Percentiles rank a stretch among this genome's conserved stretches.
Evolutionary conservation across 2,113 vertebrate species (phyloP).

Genomic region (Chroicocephalus ridibundus): DNA sequence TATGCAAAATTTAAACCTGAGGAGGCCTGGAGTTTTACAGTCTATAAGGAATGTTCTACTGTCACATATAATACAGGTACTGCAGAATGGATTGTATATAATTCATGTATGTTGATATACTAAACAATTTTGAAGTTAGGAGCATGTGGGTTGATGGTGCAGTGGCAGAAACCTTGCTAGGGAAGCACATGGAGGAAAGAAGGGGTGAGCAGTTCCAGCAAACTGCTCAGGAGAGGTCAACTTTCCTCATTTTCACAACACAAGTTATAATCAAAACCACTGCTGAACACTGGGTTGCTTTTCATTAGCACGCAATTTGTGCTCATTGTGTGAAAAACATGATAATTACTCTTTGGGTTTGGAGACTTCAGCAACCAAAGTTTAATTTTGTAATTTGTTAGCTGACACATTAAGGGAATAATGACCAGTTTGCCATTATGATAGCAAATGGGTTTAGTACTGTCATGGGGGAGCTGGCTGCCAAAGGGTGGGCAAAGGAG

Average conservation of each 20-base stretch:
- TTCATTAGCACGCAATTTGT: background rate
- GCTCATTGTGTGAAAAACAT: background rate
- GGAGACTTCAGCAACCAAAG: background rate
- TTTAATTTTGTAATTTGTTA: conserved; percentile 8
- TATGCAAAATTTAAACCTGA: background rate
- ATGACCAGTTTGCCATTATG: background rate
- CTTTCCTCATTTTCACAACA: background rate
- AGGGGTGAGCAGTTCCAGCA: background rate
- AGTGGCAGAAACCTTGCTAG: background rate
- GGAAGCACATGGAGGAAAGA: background rate
- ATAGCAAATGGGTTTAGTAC: background rate
- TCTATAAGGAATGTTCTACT: background rate
- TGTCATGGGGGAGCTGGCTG: background rate
- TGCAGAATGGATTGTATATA: background rate
- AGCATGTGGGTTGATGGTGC: background rate
- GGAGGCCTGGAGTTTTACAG: background rate
- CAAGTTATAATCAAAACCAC: background rate
- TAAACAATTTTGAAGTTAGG: background rate
- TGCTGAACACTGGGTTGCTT: background rate
- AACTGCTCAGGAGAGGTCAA: background rate
- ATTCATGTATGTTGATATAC: background rate
- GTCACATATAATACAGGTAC: background rate
- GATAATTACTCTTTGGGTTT: background rate
- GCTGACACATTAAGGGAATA: background rate
- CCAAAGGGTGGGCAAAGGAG: background rate